These are phyloP conservation scores for Tilapia sparmanii DNA, from an alignment of 2,113 vertebrate species.

Conservation along the genomic window DNA sequence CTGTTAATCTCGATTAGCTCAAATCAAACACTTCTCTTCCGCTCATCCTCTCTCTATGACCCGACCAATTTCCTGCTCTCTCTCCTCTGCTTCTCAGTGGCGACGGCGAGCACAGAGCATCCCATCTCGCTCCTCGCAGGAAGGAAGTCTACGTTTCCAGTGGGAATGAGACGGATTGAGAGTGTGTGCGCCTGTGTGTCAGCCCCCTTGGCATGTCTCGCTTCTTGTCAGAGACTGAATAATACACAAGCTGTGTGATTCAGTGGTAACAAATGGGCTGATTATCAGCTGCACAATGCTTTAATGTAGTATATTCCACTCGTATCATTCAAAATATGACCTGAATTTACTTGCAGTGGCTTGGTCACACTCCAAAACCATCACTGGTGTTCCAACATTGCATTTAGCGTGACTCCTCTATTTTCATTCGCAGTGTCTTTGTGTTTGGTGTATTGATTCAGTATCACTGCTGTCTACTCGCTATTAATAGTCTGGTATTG, in stretches of 20 bases:
- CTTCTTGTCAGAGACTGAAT: constrained; percentile 7
- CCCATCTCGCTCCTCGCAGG: not conserved
- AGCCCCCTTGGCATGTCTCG: not conserved
- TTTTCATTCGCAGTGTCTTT: constrained; percentile 15
- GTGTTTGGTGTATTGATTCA: constrained; percentile 12
- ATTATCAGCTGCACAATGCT: not conserved
- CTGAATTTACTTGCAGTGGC: not conserved
- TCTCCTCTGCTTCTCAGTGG: not conserved
- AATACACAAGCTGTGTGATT: constrained; percentile 5
- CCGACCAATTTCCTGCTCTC: not conserved
- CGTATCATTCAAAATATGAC: not conserved
- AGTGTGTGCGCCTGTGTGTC: not conserved
- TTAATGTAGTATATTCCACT: not conserved
- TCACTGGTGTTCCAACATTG: not conserved
- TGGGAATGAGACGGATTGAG: not conserved
- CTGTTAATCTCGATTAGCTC: constrained; percentile 16
- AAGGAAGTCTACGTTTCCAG: not conserved
- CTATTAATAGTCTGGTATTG: constrained; percentile 23
- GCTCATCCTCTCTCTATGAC: not conserved
- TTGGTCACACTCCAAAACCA: not conserved
- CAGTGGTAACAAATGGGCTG: not conserved
- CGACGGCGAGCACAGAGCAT: not conserved
- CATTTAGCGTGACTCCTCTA: not conserved
- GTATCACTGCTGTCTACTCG: not conserved
- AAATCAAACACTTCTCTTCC: not conserved